Conservation (phyloP, 92 coral and sea anemone genomes). For the Galaxea fascicularis region DNA sequence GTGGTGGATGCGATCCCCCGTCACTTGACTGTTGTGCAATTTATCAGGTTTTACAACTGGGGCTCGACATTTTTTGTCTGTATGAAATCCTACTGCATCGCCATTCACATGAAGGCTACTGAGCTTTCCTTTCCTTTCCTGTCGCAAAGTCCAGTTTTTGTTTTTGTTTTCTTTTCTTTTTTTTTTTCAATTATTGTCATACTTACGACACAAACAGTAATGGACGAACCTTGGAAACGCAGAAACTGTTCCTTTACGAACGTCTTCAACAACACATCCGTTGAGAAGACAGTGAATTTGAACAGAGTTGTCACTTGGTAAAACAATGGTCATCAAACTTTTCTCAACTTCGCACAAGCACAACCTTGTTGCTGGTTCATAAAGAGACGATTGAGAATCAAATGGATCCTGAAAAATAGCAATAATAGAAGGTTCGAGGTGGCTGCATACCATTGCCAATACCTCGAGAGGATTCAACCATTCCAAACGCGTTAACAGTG, state of each 20-base stretch:
- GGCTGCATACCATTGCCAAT: too few species aligned
- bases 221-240: slow-evolving; percentile 89
- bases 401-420: slow-evolving; percentile 74
- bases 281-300: slow-evolving; percentile 80
- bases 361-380: slow-evolving; percentile 66
- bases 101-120: not conserved
- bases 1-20: too few species aligned
- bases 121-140: not conserved
- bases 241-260: slow-evolving; percentile 74
- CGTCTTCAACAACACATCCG: slow-evolving; percentile 90
- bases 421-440: not conserved
- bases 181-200: too few species aligned
- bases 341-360: slow-evolving; percentile 86
- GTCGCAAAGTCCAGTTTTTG: not conserved
- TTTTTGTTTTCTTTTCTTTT: too few species aligned
- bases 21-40: too few species aligned
- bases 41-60: not conserved
- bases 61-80: not conserved
- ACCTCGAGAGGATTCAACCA: too few species aligned
- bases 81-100: not conserved
- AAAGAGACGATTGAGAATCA: slow-evolving; percentile 81
- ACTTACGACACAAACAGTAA: not conserved
- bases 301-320: slow-evolving; percentile 87
- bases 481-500: too few species aligned
- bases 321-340: slow-evolving; percentile 68